Conservation (phyloP, 1,140 invertebrate genomes). For the Saccostrea cuccullata region DNA sequence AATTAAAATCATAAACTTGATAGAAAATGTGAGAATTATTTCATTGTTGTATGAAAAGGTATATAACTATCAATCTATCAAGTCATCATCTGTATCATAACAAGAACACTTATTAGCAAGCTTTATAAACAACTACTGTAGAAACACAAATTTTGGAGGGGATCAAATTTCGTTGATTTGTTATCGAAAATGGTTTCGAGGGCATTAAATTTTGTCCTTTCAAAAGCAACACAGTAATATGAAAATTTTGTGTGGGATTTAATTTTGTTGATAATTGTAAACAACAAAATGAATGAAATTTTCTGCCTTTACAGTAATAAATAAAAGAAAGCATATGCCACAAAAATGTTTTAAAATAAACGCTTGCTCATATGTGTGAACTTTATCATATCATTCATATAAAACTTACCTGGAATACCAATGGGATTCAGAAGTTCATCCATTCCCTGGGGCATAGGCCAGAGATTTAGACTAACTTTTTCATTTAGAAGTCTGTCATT, state of each 20-base stretch:
- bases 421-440: slow-evolving; percentile 91
- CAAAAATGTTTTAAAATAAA: no score
- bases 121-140: not conserved
- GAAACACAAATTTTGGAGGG: no score
- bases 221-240: no score
- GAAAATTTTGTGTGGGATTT: no score
- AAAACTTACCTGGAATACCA: slow-evolving; percentile 83
- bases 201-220: no score
- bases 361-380: not conserved
- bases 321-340: no score
- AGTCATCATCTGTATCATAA: not conserved
- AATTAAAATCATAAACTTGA: not conserved
- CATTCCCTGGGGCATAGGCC: slow-evolving; percentile 91
- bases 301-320: no score
- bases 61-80: not conserved
- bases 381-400: not conserved
- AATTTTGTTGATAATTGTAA: no score
- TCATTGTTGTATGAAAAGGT: not conserved
- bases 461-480: slow-evolving; percentile 92
- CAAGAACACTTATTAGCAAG: not conserved
- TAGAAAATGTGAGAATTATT: not conserved
- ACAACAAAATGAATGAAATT: no score
- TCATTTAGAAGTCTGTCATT: slow-evolving; percentile 91
- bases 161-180: no score
- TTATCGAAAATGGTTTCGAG: no score